These are phyloP conservation scores for Uria lomvia DNA, from an alignment of 2,113 vertebrate genomes.

Conservation along the genomic window DNA sequence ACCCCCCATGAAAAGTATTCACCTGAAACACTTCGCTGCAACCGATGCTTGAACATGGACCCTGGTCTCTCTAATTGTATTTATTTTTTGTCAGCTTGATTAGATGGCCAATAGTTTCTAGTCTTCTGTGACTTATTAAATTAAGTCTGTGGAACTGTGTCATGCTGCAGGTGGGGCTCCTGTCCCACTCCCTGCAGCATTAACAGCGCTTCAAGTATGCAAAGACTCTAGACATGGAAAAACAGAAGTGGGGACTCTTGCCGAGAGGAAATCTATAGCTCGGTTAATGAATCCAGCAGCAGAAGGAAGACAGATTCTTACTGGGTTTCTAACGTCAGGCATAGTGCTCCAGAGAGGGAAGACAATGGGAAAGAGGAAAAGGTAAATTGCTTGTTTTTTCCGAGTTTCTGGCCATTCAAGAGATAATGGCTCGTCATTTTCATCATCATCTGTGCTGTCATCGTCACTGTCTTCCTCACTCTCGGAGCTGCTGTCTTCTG, in stretches of 20 bases:
- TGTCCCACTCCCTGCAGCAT: not conserved
- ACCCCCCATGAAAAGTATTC: not conserved
- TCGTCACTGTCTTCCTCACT: conserved; percentile 53
- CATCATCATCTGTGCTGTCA: conserved; percentile 58
- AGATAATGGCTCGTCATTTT: conserved; percentile 85
- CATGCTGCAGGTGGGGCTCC: not conserved
- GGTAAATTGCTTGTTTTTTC: conserved; percentile 87
- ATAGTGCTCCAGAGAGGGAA: conserved; percentile 94
- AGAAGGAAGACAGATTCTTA: conserved; percentile 57
- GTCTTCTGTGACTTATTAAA: not conserved
- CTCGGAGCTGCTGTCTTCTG: conserved; percentile 44
- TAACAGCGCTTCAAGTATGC: not conserved
- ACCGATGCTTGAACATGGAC: not conserved
- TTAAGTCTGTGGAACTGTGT: not conserved
- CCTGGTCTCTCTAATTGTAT: not conserved
- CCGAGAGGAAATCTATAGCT: not conserved
- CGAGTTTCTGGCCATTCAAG: conserved; percentile 88
- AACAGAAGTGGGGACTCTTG: not conserved
- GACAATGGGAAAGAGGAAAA: conserved; percentile 90
- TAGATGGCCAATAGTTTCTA: not conserved
- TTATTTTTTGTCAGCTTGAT: not conserved
- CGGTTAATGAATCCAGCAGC: not conserved
- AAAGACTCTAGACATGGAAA: not conserved
- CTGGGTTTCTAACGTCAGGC: conserved; percentile 89
- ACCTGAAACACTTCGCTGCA: not conserved